Evolutionary conservation across 2,888 invertebrate species (phyloP).

Genomic region (Tenthredo amoena): DNA sequence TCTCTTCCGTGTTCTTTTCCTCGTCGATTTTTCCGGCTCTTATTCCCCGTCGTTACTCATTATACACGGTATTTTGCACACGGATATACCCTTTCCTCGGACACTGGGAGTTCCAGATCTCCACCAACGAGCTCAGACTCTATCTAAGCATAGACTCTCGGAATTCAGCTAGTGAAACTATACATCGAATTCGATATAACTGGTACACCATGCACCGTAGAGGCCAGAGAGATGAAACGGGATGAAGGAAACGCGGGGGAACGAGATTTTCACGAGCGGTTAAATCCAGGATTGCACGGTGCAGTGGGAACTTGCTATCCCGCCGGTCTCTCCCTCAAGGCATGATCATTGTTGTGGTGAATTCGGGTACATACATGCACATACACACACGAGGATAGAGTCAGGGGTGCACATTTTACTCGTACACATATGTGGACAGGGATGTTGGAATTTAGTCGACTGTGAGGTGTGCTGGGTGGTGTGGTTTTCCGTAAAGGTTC

Average conservation of each 20-base stretch:
- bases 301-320: not conserved
- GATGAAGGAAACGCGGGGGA: not conserved
- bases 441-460: not conserved
- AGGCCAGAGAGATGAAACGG: not conserved
- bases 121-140: not conserved
- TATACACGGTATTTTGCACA: not conserved
- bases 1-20: not conserved
- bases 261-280: constrained; percentile 22
- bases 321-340: not conserved
- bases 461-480: not conserved
- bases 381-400: not conserved
- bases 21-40: not conserved
- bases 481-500: not conserved
- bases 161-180: not conserved
- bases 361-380: not conserved
- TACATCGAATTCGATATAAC: not conserved
- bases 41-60: not conserved
- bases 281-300: not conserved
- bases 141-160: not conserved
- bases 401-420: not conserved
- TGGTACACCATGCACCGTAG: not conserved
- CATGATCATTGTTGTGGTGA: not conserved
- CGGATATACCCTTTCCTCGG: not conserved
- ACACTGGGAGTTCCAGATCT: not conserved
- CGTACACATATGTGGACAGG: not conserved